These are phyloP conservation scores for Lasioglossum morio DNA, from an alignment of 2,888 invertebrate species.

Conservation along the genomic window DNA sequence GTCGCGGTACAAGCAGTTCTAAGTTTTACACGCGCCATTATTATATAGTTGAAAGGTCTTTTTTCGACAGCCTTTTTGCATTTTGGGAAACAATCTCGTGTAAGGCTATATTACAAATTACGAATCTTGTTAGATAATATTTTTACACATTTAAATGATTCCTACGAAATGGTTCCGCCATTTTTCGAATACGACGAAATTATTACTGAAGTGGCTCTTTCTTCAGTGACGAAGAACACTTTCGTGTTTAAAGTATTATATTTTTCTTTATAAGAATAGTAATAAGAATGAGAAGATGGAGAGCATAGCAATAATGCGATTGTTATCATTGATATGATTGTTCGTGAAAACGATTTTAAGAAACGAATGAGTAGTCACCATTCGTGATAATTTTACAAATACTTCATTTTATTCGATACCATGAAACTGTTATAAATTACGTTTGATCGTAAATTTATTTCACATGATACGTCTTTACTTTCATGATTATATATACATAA, in stretches of 20 bases:
- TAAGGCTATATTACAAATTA: neutral
- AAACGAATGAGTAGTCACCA: neutral
- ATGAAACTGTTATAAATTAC: conserved; percentile 22
- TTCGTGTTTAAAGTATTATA: conserved; percentile 20
- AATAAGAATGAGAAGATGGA: conserved; percentile 26
- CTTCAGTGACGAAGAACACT: neutral
- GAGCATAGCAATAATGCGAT: conserved; percentile 36
- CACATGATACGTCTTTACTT: conserved; percentile 31
- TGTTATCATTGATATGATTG: conserved; percentile 29
- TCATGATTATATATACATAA: conserved; percentile 25
- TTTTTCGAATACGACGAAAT: conserved; percentile 15
- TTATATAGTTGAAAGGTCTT: neutral
- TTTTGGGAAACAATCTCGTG: conserved; percentile 13
- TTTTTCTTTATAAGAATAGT: conserved; percentile 28
- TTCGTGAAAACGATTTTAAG: conserved; percentile 26
- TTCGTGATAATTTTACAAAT: conserved; percentile 31
- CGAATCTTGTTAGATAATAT: conserved; percentile 17
- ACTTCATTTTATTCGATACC: conserved; percentile 19
- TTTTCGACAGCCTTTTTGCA: conserved; percentile 25
- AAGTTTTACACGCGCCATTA: conserved; percentile 15
- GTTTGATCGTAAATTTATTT: conserved; percentile 23
- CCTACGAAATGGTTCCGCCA: conserved; percentile 26
- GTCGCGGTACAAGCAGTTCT: conserved; percentile 9
- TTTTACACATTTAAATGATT: conserved; percentile 41
- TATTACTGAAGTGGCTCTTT: neutral